A percentile compares a stretch with the other conserved stretches of the same genome.
Conservation (phyloP, 2,888 invertebrate genomes). For the Scaptomyza cyrtandrae region DNA sequence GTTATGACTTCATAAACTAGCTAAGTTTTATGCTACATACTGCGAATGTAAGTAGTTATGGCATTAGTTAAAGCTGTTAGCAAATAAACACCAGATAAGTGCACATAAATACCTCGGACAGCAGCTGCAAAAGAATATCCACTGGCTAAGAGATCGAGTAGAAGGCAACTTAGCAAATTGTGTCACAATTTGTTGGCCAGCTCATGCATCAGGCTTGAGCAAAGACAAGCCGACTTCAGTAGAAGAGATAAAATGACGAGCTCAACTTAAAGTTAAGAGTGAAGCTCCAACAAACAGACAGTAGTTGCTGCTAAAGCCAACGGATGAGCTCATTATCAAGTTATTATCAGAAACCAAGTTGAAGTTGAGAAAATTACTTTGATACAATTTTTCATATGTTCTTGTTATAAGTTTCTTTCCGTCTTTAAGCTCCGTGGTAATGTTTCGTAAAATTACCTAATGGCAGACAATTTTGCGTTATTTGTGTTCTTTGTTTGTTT, state of each 20-base stretch:
- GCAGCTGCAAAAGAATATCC: slow-evolving; percentile 44
- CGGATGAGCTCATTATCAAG: slow-evolving; percentile 73
- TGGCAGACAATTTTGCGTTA: slow-evolving; percentile 43
- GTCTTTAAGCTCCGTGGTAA: slow-evolving; percentile 13
- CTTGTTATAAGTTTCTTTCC: slow-evolving; percentile 12
- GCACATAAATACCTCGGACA: slow-evolving; percentile 63
- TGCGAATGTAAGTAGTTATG: slow-evolving; percentile 19
- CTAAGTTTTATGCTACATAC: slow-evolving; percentile 21
- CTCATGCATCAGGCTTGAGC: slow-evolving; percentile 51
- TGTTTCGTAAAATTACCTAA: slow-evolving; percentile 52
- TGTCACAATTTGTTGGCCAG: slow-evolving; percentile 68
- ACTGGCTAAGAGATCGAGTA: slow-evolving; percentile 19
- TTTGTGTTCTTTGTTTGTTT: slow-evolving; percentile 26
- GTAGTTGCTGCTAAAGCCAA: slow-evolving; percentile 30
- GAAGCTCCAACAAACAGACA: slow-evolving; percentile 12
- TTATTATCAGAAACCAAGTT: slow-evolving; percentile 61
- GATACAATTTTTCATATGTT: slow-evolving; percentile 48
- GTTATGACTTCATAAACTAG: slow-evolving; percentile 39
- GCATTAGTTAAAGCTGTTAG: slow-evolving; percentile 58
- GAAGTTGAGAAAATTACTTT: slow-evolving; percentile 45
- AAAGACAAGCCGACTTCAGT: slow-evolving; percentile 21
- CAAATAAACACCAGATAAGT: slow-evolving; percentile 56
- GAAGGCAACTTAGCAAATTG: slow-evolving; percentile 31
- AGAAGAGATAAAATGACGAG: slow-evolving; percentile 22
- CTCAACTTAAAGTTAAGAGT: slow-evolving; percentile 6